These are phyloP conservation scores for Neodiprion fabricii DNA, from an alignment of 1,140 invertebrate species.

Conservation along the genomic window DNA sequence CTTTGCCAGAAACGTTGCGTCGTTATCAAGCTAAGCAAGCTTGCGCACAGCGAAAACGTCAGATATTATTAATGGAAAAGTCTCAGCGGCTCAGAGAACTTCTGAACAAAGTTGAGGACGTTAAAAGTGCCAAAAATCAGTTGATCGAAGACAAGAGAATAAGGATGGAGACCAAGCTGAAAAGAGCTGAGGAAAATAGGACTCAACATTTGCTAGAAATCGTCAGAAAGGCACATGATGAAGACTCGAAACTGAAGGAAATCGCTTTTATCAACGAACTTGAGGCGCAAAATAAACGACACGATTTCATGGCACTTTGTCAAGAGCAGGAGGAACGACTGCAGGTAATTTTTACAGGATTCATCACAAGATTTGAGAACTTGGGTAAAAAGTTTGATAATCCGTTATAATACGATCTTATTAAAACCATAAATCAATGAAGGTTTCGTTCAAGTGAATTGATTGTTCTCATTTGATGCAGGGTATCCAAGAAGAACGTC, in stretches of 20 bases:
- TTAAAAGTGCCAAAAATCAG: slow-evolving; percentile 84
- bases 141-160: slow-evolving; percentile 83
- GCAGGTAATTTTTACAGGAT: slow-evolving; percentile 59
- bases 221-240: slow-evolving; percentile 94
- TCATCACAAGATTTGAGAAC: not conserved
- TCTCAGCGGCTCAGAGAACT: slow-evolving; percentile 85
- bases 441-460: too few species aligned
- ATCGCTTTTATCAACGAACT: slow-evolving; percentile 98
- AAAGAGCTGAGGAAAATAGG: slow-evolving; percentile 91
- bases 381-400: not conserved
- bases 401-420: not conserved
- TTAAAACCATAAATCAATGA: not conserved
- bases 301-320: slow-evolving; percentile 85
- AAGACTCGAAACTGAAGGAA: slow-evolving; percentile 95
- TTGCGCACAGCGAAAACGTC: slow-evolving; percentile 79
- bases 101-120: slow-evolving; percentile 89
- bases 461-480: slow-evolving; percentile 18
- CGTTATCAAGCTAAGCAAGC: slow-evolving; percentile 90
- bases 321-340: slow-evolving; percentile 85
- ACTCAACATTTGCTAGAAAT: slow-evolving; percentile 81
- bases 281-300: slow-evolving; percentile 92
- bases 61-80: slow-evolving; percentile 83
- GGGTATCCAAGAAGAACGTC: slow-evolving; percentile 73
- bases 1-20: slow-evolving; percentile 77
- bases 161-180: slow-evolving; percentile 86